These are phyloP conservation scores for Sceliomorpha sp. DNA, from an alignment of 2,888 invertebrate genomes.

Conservation along the genomic window DNA sequence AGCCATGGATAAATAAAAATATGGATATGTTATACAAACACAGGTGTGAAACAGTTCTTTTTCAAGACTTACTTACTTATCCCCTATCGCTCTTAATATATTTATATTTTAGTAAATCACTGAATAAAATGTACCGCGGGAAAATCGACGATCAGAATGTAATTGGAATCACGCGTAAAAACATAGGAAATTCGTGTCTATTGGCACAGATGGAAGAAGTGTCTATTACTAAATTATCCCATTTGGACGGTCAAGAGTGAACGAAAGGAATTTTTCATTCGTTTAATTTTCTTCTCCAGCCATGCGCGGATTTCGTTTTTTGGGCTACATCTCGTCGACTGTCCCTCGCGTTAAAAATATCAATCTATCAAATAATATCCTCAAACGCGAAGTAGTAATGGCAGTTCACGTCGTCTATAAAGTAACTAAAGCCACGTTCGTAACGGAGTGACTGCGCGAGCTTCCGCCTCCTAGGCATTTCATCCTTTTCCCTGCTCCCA, in stretches of 20 bases:
- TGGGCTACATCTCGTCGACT: constrained; percentile 64
- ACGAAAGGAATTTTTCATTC: constrained; percentile 45
- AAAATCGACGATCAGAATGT: no score
- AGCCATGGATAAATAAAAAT: no score
- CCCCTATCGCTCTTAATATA: no score
- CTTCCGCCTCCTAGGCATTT: constrained; percentile 51
- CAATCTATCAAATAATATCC: constrained; percentile 73
- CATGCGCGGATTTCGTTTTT: constrained; percentile 36
- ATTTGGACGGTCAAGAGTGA: constrained; percentile 33
- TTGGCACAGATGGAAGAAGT: constrained; percentile 31
- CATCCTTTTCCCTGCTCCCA: constrained; percentile 48
- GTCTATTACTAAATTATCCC: constrained; percentile 46
- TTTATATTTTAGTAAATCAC: no score
- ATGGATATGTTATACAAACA: no score
- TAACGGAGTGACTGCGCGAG: constrained; percentile 42
- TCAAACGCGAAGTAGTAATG: constrained; percentile 48
- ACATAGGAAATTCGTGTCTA: constrained; percentile 18
- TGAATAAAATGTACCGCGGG: no score
- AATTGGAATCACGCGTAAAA: constrained; percentile 21
- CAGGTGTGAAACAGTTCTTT: no score
- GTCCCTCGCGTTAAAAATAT: constrained; percentile 72
- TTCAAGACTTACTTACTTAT: no score
- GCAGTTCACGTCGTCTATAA: constrained; percentile 44
- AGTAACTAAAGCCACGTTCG: constrained; percentile 47
- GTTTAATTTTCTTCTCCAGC: constrained; percentile 45